These are phyloP conservation scores for Anoplius nigerrimus DNA, from an alignment of 2,888 invertebrate genomes.

Conservation along the genomic window DNA sequence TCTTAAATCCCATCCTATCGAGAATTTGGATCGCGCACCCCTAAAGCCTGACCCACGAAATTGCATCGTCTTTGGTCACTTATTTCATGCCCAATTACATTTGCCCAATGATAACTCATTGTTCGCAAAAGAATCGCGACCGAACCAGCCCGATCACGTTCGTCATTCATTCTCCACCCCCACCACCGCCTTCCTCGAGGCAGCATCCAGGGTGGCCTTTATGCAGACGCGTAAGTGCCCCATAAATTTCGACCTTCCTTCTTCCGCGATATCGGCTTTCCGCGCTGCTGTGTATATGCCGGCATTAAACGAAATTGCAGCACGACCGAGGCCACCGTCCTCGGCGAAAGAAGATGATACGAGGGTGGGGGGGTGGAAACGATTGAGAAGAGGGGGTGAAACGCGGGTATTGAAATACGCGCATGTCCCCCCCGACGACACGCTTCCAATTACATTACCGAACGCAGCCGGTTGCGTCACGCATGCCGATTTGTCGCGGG, in stretches of 20 bases:
- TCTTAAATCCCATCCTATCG: too few relatives aligned
- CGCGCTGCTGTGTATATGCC: constrained; percentile 39
- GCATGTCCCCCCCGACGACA: constrained; percentile 32
- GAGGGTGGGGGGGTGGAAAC: constrained; percentile 12
- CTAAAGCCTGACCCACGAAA: too few relatives aligned
- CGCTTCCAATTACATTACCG: constrained; percentile 50
- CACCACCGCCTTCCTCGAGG: neutral
- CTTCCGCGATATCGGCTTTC: constrained; percentile 55
- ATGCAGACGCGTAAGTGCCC: constrained; percentile 47
- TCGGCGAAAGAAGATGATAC: neutral
- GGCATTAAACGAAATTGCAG: constrained; percentile 46
- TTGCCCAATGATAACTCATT: too few relatives aligned
- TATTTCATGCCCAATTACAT: too few relatives aligned
- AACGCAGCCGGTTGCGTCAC: constrained; percentile 8
- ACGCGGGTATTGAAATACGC: constrained; percentile 25
- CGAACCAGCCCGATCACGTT: neutral
- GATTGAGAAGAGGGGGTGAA: constrained; percentile 8
- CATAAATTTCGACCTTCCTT: constrained; percentile 56
- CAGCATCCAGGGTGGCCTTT: constrained; percentile 11
- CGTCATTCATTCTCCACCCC: neutral
- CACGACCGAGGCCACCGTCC: neutral
- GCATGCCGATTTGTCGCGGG: too few relatives aligned
- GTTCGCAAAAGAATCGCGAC: too few relatives aligned
- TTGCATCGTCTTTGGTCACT: too few relatives aligned
- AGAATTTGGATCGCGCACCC: too few relatives aligned